Evolutionary conservation across 2,797 vertebrate species (phyloP), one percentile per base, ranked within the genome.

Genomic region (Capromys pilorides): DNA sequence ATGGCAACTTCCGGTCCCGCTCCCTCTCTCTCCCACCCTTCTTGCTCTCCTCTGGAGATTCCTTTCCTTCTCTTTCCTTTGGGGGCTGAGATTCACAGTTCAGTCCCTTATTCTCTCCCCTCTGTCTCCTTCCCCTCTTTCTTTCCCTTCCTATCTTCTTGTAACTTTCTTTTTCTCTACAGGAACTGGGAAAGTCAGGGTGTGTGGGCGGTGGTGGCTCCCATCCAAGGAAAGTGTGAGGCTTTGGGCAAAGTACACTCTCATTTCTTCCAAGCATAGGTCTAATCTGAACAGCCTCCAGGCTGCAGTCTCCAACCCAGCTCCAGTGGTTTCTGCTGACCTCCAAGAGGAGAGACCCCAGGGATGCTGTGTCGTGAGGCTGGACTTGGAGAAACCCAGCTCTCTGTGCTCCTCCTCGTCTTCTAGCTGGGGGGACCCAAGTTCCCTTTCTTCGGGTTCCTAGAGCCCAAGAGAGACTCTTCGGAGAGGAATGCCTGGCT

Each of bases 261-360:
- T 98, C 97, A 96, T 98, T 98, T 98, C 98, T 98, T 98, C 98
- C 98, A 98, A 98, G 98, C 98, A 98, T 98, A 98, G 98, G 97
- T 97, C 97, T 98, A 97, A 98, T 98, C 96, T 98, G 98, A 98
- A 94, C 95, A 84, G 96, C 97, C 97, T 98, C 98, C 98, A 98
- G 97, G 94, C 97, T 98, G 94, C 80, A 93, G 97, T 97, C 97
- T 98, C 96, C 98, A 97, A 88, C 97, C 97, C 97, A 97, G 93
- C 96, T 94, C 92, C 96, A 96, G 96, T 93, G 24, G 0, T 98
- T 98, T 98, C 97, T 96, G 97, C 79, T 97, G 97, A 97, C 98
- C 95, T 98, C 97, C 95, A 97, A 73, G 95, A 97, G 93, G 96
- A 97, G 97, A 97, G 97, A 97, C 96, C 97, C 97, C 90, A 95